Conservation (phyloP, 2,888 invertebrate species). For the Sphaeridia pumilis region DNA sequence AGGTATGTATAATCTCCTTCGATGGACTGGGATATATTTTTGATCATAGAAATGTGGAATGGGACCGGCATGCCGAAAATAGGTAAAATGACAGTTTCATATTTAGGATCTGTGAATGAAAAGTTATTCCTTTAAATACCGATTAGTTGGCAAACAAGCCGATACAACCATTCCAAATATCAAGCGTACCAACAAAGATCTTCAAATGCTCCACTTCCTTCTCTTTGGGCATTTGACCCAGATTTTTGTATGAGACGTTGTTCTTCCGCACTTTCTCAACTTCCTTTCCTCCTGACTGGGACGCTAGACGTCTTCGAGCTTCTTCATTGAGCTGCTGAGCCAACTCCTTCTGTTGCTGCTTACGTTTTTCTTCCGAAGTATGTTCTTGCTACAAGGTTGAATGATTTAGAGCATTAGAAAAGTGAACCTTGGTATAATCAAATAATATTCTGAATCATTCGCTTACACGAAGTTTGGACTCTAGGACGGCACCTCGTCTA, state of each 20-base stretch:
- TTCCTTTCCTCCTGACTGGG: conserved; percentile 64
- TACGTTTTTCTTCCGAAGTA: conserved; percentile 93
- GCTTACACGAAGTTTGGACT: conserved; percentile 68
- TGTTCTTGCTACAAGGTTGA: conserved; percentile 58
- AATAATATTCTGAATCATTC: background rate
- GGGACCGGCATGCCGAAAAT: conserved; percentile 93
- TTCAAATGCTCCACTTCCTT: conserved; percentile 85
- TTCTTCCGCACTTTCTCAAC: conserved; percentile 83
- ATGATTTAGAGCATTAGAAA: conserved; percentile 2
- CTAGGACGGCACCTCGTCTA: conserved; percentile 80
- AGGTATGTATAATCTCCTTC: conserved; percentile 99
- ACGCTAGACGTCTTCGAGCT: conserved; percentile 81
- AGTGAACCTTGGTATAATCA: background rate
- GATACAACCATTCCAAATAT: background rate
- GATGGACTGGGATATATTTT: conserved; percentile 96
- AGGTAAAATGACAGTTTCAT: conserved; percentile 96
- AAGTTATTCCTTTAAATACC: background rate
- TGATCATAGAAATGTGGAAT: conserved; percentile 97
- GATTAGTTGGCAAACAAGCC: background rate
- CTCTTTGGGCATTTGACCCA: conserved; percentile 85
- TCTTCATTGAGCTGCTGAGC: conserved; percentile 81
- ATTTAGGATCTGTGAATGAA: conserved; percentile 64
- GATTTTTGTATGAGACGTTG: conserved; percentile 85
- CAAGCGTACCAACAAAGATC: conserved; percentile 73
- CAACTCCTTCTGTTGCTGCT: conserved; percentile 90